These are phyloP conservation scores for Scaptomyza parva DNA, from an alignment of 2,888 invertebrate species.

Conservation along the genomic window DNA sequence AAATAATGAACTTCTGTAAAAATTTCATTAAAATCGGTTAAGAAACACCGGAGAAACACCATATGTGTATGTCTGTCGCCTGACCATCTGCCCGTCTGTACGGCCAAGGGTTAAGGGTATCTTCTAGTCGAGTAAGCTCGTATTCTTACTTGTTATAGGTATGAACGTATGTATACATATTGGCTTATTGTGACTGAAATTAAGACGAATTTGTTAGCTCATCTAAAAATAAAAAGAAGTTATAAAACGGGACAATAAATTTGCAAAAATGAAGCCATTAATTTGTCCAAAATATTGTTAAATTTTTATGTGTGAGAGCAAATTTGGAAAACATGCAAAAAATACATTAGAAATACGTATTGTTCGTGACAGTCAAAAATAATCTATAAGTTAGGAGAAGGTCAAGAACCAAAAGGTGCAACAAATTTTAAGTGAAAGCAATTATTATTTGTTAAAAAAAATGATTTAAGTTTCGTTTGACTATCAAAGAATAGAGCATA, in stretches of 20 bases:
- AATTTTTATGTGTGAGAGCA: neutral
- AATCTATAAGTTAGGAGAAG: slow-evolving; percentile 18
- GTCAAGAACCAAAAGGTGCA: slow-evolving; percentile 24
- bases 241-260: neutral
- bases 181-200: too few species aligned
- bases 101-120: too few species aligned
- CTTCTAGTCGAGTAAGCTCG: too few species aligned
- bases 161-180: too few species aligned
- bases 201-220: too few species aligned
- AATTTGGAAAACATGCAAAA: slow-evolving; percentile 50
- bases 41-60: too few species aligned
- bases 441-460: neutral
- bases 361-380: slow-evolving; percentile 7
- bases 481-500: neutral
- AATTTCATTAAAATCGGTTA: too few species aligned
- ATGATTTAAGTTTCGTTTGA: neutral
- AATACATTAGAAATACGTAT: slow-evolving; percentile 38
- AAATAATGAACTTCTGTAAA: too few species aligned
- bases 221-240: too few species aligned
- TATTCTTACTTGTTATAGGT: too few species aligned
- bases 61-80: too few species aligned
- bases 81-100: too few species aligned
- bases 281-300: neutral
- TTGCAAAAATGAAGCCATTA: slow-evolving; percentile 18
- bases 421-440: neutral